Evolutionary conservation across 35 echinoderm and acorn worm genomes (phyloP), one percentile per base, ranked within the genome.

Genomic region (Nesometra sesokonis): DNA sequence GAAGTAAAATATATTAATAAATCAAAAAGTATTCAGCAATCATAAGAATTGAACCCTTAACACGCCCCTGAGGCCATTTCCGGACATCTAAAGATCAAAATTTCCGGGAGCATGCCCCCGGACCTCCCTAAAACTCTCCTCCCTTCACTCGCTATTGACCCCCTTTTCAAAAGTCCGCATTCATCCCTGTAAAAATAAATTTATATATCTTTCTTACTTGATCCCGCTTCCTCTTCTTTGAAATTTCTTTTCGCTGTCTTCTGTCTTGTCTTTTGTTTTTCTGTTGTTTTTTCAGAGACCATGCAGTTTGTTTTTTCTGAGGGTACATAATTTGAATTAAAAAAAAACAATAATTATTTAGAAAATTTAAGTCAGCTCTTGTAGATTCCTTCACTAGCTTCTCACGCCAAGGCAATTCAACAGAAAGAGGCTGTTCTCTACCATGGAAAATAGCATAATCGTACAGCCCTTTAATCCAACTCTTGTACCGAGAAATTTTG

Each of bases 161-260:
- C 32, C 9, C 5, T 32, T 5, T 7, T 87, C n/a, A n/a, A n/a
- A n/a, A n/a, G n/a, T n/a, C n/a, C n/a, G n/a, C n/a, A n/a, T n/a
- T n/a, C n/a, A n/a, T 33, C 3, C 29, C 80, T 0, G 36, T 35
- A 31, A 8, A 17, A 11, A 78, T 13, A 78, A 31, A 13, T 35
- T 37, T 47, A 52, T 5, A 21, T n/a, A 35, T 34, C 19, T 0
- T 30, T 57, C 38, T 39, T 29, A 80, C 37, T 23, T 90, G 88
- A 57, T 93, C 35, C 76, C 90, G 91, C 85, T 97, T 97, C 46
- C 92, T 85, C 79, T 93, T 97, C 80, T 91, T 89, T 31, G 95
- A 83, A 35, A 83, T 43, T 79, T 93, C 89, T 93, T 89, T 91
- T 57, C 87, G 81, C 77, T 91, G 46, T 86, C 87, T 97, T 35